Conservation (phyloP, 2,797 vertebrate species). For the Lagocephalus sceleratus region DNA sequence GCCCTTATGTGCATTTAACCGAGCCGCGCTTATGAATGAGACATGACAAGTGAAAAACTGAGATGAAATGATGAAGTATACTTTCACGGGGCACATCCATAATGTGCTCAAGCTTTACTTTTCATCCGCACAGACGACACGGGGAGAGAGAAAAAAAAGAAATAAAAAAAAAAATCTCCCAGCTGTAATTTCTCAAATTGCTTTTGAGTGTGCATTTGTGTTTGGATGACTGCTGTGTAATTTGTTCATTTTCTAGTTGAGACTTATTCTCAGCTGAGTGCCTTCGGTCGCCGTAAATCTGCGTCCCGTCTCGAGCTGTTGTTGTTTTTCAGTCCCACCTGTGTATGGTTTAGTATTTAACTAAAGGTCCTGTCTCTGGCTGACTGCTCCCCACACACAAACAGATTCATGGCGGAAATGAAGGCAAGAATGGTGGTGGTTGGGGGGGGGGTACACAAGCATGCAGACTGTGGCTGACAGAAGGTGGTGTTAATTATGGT, state of each 20-base stretch:
- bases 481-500: slow-evolving; percentile 73
- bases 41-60: slow-evolving; percentile 70
- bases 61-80: slow-evolving; percentile 71
- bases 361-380: slow-evolving; percentile 70
- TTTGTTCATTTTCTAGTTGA: slow-evolving; percentile 74
- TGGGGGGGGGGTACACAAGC: slow-evolving; percentile 23
- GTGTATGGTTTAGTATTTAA: slow-evolving; percentile 83
- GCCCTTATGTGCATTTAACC: slow-evolving; percentile 49
- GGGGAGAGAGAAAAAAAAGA: slow-evolving; percentile 58
- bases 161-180: slow-evolving; percentile 56
- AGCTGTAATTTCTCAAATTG: slow-evolving; percentile 77
- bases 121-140: slow-evolving; percentile 66
- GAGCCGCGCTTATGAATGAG: slow-evolving; percentile 55
- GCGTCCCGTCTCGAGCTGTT: slow-evolving; percentile 73
- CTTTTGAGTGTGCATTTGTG: slow-evolving; percentile 73
- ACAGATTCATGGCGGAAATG: slow-evolving; percentile 58
- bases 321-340: slow-evolving; percentile 81
- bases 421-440: slow-evolving; percentile 49
- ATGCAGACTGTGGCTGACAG: slow-evolving; percentile 53
- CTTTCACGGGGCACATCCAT: slow-evolving; percentile 67
- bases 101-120: slow-evolving; percentile 66
- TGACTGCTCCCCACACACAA: slow-evolving; percentile 70
- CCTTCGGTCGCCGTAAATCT: slow-evolving; percentile 77
- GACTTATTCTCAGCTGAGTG: slow-evolving; percentile 76
- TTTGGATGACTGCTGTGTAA: slow-evolving; percentile 74